Evolutionary conservation across 2,113 vertebrate genomes (phyloP), one percentile per base, ranked within the genome.

Genomic region (Poeciliopsis prolifica): DNA sequence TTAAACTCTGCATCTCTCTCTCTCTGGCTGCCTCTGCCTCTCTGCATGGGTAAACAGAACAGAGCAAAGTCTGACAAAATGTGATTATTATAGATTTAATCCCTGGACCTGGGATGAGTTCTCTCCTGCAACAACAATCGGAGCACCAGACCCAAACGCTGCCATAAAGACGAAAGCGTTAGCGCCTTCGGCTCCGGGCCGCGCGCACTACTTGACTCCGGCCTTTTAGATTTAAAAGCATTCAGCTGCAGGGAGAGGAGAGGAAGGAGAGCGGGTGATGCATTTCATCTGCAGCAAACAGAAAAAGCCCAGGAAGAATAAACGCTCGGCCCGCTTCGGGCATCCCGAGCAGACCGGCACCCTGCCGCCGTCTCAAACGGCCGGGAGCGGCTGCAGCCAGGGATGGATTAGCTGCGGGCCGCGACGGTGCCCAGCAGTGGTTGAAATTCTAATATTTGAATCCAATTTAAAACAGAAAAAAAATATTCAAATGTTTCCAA

Each of bases 221-320:
- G 22, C n/a, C 70, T 40, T 35, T 42, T 58, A 44, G 6, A 42
- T 69, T 73, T 76, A 72, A 70, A 73, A 68, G 54, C 70, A 72
- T 37, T 44, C 29, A 60, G 33, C 42, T 1, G 65, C 54, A 17
- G 28, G 40, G 30, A 70, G 66, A 65, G 40, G 48, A 79, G 51
- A 63, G 42, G 42, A 35, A 58, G 31, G 33, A 31, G n/a, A 67
- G 11, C 35, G 64, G 72, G 62, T 26, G 44, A 42, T 65, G 70
- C 2, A 12, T 67, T 77, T 77, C 35, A 77, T 73, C 35, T 61
- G 51, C 58, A 82, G 26, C 54, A 37, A 61, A 70, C 61, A 65
- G 12, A 44, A 35, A 68, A 33, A 67, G 40, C 72, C 19, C 26
- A 13, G 40, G 5, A 69, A 37, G 61, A 35, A 69, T n/a, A 65